Conservation (phyloP, 2,888 invertebrate genomes). For the Willowsia nigromaculata region DNA sequence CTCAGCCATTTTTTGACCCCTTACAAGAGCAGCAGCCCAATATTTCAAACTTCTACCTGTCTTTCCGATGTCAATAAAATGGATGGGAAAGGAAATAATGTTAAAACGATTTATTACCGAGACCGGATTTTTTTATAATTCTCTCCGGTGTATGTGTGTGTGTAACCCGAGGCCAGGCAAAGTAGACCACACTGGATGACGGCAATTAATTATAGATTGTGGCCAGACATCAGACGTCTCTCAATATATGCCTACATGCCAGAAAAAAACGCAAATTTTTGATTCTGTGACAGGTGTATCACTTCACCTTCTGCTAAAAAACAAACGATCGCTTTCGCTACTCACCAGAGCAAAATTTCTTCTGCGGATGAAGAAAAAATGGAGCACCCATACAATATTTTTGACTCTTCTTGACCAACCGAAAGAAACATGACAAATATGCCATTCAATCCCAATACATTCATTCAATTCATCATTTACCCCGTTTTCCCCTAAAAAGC, state of each 20-base stretch:
- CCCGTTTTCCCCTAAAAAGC: neutral
- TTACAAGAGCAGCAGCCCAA: too few species aligned
- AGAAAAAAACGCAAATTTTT: too few species aligned
- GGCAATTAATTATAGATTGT: conserved; percentile 33
- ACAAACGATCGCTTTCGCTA: neutral
- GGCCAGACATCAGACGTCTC: neutral
- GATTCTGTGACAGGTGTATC: neutral
- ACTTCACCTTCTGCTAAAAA: neutral
- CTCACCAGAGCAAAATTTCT: too few species aligned
- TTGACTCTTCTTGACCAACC: neutral
- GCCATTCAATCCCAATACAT: conserved; percentile 38
- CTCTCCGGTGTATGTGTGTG: neutral
- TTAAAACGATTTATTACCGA: conserved; percentile 13
- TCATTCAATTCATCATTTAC: neutral
- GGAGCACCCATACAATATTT: neutral
- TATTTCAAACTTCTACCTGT: too few species aligned
- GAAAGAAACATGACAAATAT: conserved; percentile 45
- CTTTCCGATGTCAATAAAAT: conserved; percentile 22
- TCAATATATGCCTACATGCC: neutral
- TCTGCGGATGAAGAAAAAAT: neutral
- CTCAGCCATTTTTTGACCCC: too few species aligned
- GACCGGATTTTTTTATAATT: conserved; percentile 4
- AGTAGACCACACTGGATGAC: conserved; percentile 35
- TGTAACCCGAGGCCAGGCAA: conserved; percentile 9
- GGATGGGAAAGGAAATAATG: neutral